A percentile compares a stretch with the other conserved stretches of the same genome.
These are phyloP conservation scores for Keiferia lycopersicella DNA, from an alignment of 2,888 invertebrate genomes.

Conservation along the genomic window DNA sequence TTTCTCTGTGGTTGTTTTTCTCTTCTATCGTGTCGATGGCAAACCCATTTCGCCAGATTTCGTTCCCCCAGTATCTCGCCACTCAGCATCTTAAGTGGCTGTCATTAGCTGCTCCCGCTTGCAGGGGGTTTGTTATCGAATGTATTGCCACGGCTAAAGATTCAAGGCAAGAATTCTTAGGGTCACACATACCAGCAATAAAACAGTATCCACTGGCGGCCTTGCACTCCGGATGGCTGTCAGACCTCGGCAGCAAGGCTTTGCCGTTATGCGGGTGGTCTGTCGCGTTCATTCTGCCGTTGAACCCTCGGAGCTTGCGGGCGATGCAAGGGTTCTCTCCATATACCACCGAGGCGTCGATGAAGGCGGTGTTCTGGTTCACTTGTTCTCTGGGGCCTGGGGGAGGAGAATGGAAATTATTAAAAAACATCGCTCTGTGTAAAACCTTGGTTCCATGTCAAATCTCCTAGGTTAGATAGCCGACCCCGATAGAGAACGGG, in stretches of 20 bases:
- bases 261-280: conserved; percentile 87
- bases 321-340: conserved; percentile 93
- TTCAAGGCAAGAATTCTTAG: not conserved
- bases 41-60: too few relatives aligned
- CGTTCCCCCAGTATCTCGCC: too few relatives aligned
- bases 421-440: too few relatives aligned
- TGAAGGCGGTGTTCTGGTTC: conserved; percentile 95
- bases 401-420: not conserved
- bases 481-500: too few relatives aligned
- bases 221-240: conserved; percentile 93
- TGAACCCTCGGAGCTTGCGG: conserved; percentile 87
- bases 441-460: too few relatives aligned
- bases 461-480: too few relatives aligned
- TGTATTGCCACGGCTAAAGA: too few relatives aligned
- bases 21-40: too few relatives aligned
- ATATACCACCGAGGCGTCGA: conserved; percentile 93
- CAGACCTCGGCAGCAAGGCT: conserved; percentile 89
- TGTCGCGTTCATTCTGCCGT: conserved; percentile 92
- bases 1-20: too few relatives aligned
- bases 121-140: too few relatives aligned
- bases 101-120: too few relatives aligned
- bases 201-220: conserved; percentile 93
- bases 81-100: too few relatives aligned
- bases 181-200: conserved; percentile 84
- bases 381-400: conserved; percentile 94